Percentiles rank a stretch among this genome's conserved stretches.
Evolutionary conservation across 2,888 invertebrate species (phyloP).

Genomic region (Lydus trimaculatus): DNA sequence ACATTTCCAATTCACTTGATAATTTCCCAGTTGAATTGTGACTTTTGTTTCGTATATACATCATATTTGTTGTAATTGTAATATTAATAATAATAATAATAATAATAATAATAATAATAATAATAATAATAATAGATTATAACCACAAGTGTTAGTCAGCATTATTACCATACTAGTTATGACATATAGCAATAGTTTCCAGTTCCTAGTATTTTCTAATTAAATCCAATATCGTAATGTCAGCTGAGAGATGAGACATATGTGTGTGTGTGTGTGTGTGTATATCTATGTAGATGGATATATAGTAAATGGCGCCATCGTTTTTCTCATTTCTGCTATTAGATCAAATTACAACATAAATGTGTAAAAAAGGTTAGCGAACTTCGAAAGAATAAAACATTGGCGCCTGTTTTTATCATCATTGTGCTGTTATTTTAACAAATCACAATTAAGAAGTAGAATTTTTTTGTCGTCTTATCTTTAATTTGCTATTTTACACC

Average conservation of each 20-base stretch:
- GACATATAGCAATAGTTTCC: not conserved
- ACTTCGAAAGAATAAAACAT: not conserved
- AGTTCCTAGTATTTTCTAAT: constrained; percentile 6
- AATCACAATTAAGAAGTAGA: not conserved
- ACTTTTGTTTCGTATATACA: not conserved
- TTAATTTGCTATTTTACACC: not conserved
- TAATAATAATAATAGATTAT: not conserved
- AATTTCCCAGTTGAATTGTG: not conserved
- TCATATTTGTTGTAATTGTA: constrained; percentile 7
- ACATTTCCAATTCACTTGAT: not conserved
- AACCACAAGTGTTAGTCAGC: not conserved
- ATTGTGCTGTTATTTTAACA: not conserved
- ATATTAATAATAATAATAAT: no score
- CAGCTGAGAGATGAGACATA: constrained; percentile 2
- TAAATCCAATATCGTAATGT: not conserved
- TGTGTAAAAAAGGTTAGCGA: constrained; percentile 1
- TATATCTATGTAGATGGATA: not conserved
- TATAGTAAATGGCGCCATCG: constrained; percentile 5
- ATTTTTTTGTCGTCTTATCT: no score
- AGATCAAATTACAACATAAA: constrained; percentile 6
- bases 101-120: not conserved
- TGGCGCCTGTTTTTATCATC: not conserved
- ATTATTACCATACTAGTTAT: not conserved
- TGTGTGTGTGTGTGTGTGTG: not conserved
- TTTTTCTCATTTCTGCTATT: constrained; percentile 6